Conservation (phyloP, 2,797 vertebrate genomes). For the Monodelphis domestica region DNA sequence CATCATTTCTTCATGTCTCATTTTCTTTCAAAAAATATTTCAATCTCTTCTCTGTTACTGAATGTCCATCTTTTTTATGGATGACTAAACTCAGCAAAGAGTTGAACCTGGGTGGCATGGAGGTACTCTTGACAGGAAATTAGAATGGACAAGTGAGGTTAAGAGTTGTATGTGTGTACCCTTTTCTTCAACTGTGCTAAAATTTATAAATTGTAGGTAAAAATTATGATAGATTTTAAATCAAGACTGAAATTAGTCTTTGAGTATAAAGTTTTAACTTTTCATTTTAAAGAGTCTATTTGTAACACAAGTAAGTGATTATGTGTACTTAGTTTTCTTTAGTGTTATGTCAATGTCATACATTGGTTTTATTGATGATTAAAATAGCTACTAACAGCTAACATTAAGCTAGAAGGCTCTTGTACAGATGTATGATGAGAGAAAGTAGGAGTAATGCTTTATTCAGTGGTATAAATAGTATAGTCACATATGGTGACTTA, state of each 20-base stretch:
- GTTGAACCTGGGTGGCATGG: too few species aligned
- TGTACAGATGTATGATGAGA: conserved; percentile 9
- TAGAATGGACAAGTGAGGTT: too few species aligned
- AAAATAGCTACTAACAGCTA: conserved; percentile 40
- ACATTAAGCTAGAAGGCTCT: conserved; percentile 8
- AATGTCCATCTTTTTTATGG: too few species aligned
- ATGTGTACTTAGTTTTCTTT: background rate
- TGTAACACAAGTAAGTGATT: background rate
- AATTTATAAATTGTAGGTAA: background rate
- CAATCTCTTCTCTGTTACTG: too few species aligned
- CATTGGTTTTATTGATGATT: conserved; percentile 11
- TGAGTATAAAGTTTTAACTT: background rate
- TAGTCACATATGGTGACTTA: conserved; percentile 49
- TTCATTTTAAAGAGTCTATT: background rate
- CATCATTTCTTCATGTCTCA: too few species aligned
- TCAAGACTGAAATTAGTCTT: background rate
- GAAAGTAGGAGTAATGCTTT: conserved; percentile 57
- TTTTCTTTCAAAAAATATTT: too few species aligned
- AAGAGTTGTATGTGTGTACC: too few species aligned
- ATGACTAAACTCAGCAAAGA: too few species aligned
- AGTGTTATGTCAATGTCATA: conserved; percentile 21
- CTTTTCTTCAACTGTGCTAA: background rate
- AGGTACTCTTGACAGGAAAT: too few species aligned
- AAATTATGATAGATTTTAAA: background rate
- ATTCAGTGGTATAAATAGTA: conserved; percentile 63